Evolutionary conservation across 1,140 invertebrate species (phyloP).

Genomic region (Gonatopus flavifemur): DNA sequence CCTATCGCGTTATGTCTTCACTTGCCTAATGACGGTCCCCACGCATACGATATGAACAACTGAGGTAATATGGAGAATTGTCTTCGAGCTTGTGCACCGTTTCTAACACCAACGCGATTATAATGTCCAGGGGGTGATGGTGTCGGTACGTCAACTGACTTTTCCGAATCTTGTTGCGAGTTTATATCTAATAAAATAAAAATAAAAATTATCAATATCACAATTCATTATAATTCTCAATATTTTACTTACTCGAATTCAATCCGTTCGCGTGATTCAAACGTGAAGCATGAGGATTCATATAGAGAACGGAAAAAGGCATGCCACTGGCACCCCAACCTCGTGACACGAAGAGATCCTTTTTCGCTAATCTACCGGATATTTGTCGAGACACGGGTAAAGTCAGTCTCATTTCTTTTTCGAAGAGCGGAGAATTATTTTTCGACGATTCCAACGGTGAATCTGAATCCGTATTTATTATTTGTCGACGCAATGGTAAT

Average conservation of each 20-base stretch:
- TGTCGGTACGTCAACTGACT: conserved; percentile 5
- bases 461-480: conserved; percentile 8
- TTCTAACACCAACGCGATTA: conserved; percentile 29
- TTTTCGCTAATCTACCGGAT: conserved; percentile 31
- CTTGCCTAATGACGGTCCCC: conserved; percentile 54
- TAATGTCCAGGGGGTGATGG: conserved; percentile 12
- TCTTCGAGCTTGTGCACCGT: conserved; percentile 30
- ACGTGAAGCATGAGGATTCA: conserved; percentile 35
- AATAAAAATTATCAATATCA: neutral
- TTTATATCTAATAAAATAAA: neutral
- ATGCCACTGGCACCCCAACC: conserved; percentile 56
- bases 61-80: conserved; percentile 58
- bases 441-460: conserved; percentile 17
- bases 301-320: conserved; percentile 59
- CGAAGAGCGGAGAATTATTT: neutral
- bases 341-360: conserved; percentile 42
- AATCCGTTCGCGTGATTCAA: conserved; percentile 16
- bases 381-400: conserved; percentile 13
- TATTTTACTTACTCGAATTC: neutral
- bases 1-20: conserved; percentile 17
- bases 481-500: conserved; percentile 12
- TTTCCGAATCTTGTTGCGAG: conserved; percentile 16
- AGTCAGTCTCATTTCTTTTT: conserved; percentile 11
- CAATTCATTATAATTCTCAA: neutral
- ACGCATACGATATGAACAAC: conserved; percentile 59